Conservation (phyloP, 2,113 vertebrate genomes). For the Eurystomus gularis region DNA sequence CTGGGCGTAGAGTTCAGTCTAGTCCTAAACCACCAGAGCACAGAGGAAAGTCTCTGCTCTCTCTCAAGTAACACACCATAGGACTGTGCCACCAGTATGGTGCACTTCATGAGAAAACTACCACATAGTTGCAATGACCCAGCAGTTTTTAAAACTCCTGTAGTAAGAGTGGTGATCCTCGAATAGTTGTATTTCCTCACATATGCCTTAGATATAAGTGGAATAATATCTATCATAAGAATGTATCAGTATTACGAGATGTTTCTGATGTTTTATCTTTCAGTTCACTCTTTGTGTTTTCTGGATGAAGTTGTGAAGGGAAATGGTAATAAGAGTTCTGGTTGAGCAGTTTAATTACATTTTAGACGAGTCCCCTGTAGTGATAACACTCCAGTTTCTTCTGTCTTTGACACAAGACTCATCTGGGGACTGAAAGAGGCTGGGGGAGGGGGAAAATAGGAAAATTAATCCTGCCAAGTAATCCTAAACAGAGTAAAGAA, state of each 20-base stretch:
- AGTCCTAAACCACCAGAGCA: not conserved
- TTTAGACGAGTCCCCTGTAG: not conserved
- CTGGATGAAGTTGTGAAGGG: conserved; percentile 20
- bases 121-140: accelerated
- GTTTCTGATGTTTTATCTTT: conserved; percentile 26
- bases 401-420: not conserved
- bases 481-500: not conserved
- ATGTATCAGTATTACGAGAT: not conserved
- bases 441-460: not conserved
- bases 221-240: not conserved
- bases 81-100: not conserved
- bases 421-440: not conserved
- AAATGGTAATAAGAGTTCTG: conserved; percentile 50
- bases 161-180: not conserved
- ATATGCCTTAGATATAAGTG: not conserved
- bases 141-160: not conserved
- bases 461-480: not conserved
- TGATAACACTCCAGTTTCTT: conserved; percentile 16
- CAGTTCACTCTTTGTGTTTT: conserved; percentile 19
- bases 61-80: not conserved
- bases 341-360: conserved; percentile 56
- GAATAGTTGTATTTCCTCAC: not conserved
- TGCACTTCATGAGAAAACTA: not conserved
- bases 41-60: not conserved
- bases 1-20: not conserved